phyloP scores from a whole-genome alignment of 2,113 vertebrate species.

The Fregata magnificens region DNA sequence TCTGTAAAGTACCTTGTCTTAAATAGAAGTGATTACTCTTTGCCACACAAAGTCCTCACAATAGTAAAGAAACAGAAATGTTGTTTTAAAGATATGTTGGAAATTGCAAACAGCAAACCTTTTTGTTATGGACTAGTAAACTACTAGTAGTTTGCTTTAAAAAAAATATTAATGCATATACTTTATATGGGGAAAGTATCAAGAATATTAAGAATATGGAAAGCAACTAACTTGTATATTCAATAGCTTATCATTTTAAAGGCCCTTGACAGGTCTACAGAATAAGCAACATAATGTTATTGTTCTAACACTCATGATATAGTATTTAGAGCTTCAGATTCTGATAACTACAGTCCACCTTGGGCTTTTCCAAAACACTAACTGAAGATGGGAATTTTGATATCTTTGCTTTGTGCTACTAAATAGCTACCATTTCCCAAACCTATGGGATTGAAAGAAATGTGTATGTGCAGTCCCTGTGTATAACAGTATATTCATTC shows the following conservation, averaged over 20 bases:
- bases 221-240: neutral
- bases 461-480: neutral
- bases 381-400: neutral
- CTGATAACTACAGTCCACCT: neutral
- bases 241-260: neutral
- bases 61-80: neutral
- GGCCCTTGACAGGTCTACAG: neutral
- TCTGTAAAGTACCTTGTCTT: neutral
- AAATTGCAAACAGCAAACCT: neutral
- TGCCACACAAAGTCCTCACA: neutral
- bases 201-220: neutral
- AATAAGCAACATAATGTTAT: neutral
- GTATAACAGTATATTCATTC: neutral
- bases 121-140: neutral
- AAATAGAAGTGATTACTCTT: neutral
- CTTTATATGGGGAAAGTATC: neutral
- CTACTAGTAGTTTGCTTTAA: neutral
- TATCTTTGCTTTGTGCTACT: neutral
- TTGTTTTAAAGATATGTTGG: neutral
- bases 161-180: neutral
- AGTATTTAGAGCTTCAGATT: neutral
- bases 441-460: neutral
- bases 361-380: neutral
- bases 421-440: neutral
- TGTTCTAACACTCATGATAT: neutral